Conservation (phyloP, 2,797 vertebrate species). For the Lateolabrax maculatus region DNA sequence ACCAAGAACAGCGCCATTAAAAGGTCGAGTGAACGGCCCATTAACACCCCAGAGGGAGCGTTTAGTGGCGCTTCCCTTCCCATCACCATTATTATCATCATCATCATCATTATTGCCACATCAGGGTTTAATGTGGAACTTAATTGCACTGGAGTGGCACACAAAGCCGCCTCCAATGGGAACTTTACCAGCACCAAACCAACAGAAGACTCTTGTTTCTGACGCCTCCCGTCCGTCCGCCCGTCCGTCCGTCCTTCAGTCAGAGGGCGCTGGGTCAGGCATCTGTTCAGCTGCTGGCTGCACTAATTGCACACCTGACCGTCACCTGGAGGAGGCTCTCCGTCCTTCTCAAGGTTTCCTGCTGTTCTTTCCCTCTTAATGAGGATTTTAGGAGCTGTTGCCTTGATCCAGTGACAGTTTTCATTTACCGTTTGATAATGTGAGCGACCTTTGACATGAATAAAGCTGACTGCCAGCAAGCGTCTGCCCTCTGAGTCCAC, state of each 20-base stretch:
- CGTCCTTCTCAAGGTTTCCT: conserved; percentile 5
- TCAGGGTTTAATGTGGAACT: conserved; percentile 5
- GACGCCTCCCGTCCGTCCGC: conserved; percentile 7
- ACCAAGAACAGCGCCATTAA: not conserved
- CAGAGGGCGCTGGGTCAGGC: not conserved
- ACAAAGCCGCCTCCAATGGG: not conserved
- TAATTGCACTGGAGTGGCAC: conserved; percentile 1
- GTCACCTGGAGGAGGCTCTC: not conserved
- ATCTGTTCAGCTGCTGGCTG: not conserved
- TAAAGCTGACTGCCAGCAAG: not conserved
- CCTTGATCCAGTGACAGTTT: not conserved
- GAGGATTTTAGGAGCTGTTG: not conserved
- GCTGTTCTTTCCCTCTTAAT: not conserved
- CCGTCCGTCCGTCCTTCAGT: not conserved
- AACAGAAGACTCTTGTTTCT: not conserved
- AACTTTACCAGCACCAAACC: not conserved
- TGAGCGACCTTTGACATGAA: not conserved
- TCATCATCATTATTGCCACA: conserved; percentile 22
- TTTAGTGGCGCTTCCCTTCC: conserved; percentile 30
- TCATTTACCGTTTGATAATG: not conserved
- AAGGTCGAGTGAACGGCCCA: conserved; percentile 28
- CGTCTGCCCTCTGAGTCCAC: not conserved
- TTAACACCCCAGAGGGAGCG: conserved; percentile 36
- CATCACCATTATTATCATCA: conserved; percentile 3
- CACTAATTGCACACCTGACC: conserved; percentile 29